phyloP scores from a whole-genome alignment of 2,113 vertebrate genomes.

The Menura novaehollandiae region DNA sequence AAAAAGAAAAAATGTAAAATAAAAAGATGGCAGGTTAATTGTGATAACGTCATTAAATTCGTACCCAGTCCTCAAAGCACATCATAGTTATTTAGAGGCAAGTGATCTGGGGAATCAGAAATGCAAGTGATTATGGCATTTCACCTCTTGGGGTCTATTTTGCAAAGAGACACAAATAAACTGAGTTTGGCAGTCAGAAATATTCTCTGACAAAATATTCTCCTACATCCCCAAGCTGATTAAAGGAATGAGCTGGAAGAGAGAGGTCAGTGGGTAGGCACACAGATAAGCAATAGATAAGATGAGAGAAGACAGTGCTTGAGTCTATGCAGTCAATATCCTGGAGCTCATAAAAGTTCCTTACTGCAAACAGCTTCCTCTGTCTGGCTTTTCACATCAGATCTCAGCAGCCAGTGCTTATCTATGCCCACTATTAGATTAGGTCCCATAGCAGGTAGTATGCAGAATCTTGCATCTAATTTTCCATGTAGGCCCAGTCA shows the following conservation, averaged over 20 bases:
- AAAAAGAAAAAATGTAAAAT: neutral
- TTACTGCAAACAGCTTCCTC: neutral
- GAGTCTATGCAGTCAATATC: neutral
- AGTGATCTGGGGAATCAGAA: slow-evolving; percentile 42
- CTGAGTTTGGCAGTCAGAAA: slow-evolving; percentile 51
- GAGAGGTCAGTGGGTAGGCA: slow-evolving; percentile 31
- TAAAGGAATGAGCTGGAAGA: slow-evolving; percentile 22
- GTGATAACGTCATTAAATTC: slow-evolving; percentile 54
- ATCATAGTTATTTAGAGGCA: slow-evolving; percentile 34
- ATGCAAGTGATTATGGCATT: slow-evolving; percentile 35
- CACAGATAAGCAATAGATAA: slow-evolving; percentile 15
- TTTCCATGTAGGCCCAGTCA: neutral
- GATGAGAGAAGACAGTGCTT: slow-evolving; percentile 29
- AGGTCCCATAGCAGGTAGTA: neutral
- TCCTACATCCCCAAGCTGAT: slow-evolving; percentile 42
- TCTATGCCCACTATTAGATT: slow-evolving; percentile 16
- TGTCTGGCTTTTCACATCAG: neutral
- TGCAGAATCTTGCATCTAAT: neutral
- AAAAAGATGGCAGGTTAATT: slow-evolving; percentile 45
- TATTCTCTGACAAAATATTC: slow-evolving; percentile 38
- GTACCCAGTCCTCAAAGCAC: slow-evolving; percentile 7
- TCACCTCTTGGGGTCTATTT: slow-evolving; percentile 47
- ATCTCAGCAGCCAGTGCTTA: slow-evolving; percentile 24
- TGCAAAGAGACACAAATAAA: slow-evolving; percentile 42
- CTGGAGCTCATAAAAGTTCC: slow-evolving; percentile 10